Base-by-base conservation (phyloP, 2,888 invertebrate genomes). In the Resseliella maxima region DNA sequence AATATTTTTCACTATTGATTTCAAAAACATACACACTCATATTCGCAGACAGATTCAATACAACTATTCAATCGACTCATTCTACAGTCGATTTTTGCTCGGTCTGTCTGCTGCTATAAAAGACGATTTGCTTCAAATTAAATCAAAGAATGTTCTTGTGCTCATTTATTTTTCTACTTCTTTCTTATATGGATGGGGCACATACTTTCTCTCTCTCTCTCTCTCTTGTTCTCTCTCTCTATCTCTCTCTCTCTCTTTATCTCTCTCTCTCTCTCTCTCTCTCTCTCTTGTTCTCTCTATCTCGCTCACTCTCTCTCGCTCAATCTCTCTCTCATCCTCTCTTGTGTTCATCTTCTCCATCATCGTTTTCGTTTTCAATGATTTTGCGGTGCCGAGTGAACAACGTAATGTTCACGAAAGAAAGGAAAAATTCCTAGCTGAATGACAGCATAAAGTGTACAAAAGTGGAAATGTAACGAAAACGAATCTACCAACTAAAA, bases 1-100 rank as follows among this genome's bases (percentile, higher is more conserved):
- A 31, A 72, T 72, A 72, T 72, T 72, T 72, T 72, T 72, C 72
- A 31, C 72, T 72, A 72, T 72, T 72, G 72, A 72, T 72, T 72
- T 27, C 72, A 72, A 72, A 72, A 72, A 72, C 27, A 59, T 27
- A n/a, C 24, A 27, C 27, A 72, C 31, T 72, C 72, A 72, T 72
- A 72, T 72, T 72, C 31, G n/a, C 35, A 27, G 72, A 72, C 59
- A 59, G 1, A 59, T 59, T n/a, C 24, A 5, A 12, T 41, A 59
- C 15, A 12, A 24, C 59, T 59, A 24, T 59, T 27, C 27, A n/a
- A n/a, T n/a, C n/a, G n/a, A 27, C 15, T 15, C 27, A 12, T 27
- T 59, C 59, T 12, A 3, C 24, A 24, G 1, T n/a, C 24, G 12
- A n/a, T 24, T 3, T 41, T 41, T 12, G 5, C 41, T 50, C 46